Conservation (phyloP, 2,113 vertebrate genomes). For the Gyps fulvus region DNA sequence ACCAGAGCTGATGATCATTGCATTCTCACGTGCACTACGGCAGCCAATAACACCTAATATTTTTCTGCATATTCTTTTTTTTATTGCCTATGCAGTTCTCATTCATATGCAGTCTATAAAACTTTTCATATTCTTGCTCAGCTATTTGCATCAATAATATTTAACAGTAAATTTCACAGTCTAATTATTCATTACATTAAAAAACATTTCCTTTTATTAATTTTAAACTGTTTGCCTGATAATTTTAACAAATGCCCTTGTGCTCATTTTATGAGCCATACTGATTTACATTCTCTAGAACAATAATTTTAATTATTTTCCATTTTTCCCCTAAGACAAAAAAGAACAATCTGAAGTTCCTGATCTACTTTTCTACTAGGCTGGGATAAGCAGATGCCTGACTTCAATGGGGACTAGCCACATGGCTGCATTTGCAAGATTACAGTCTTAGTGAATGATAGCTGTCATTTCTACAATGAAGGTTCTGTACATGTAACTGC, state of each 20-base stretch:
- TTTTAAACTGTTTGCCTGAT: not conserved
- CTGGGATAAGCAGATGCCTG: not conserved
- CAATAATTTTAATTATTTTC: constrained; percentile 10
- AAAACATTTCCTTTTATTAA: not conserved
- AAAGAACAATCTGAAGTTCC: not conserved
- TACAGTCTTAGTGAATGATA: not conserved
- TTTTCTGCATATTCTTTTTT: not conserved
- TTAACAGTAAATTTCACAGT: not conserved
- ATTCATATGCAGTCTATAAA: not conserved
- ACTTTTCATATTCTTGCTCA: not conserved
- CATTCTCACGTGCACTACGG: not conserved
- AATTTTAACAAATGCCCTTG: not conserved
- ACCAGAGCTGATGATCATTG: not conserved
- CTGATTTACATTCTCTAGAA: constrained; percentile 9
- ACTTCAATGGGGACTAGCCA: not conserved
- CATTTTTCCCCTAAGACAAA: not conserved
- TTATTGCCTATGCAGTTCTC: not conserved
- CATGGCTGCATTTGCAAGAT: not conserved
- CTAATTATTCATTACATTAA: constrained; percentile 1
- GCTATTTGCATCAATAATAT: not conserved
- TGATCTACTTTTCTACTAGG: not conserved
- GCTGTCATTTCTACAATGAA: not conserved
- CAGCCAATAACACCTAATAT: not conserved
- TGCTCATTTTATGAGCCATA: not conserved
- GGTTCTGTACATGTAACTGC: not conserved